Evolutionary conservation across 1,140 invertebrate species (phyloP), one percentile per base, ranked within the genome.

Genomic region (Archivesica marissinica): DNA sequence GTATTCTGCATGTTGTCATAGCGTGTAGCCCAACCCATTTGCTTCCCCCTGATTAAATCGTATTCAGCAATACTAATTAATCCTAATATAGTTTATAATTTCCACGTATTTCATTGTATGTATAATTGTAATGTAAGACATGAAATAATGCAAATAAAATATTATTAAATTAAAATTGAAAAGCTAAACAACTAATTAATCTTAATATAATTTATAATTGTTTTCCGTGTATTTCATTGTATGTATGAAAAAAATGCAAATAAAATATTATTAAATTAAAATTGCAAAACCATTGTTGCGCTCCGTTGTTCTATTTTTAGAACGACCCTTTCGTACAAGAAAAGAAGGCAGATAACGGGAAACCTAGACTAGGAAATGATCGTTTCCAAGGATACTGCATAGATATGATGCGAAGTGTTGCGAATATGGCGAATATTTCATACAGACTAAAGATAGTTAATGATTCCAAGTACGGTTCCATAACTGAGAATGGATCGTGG

Each of bases 381-480:
- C 94, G 95, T 54, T 98, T 96, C 91, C 97, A 99, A 92, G 93
- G 93, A 0, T 94, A 92, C 84, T 93, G 92, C 82, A 88, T 90
- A 3, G 93, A 94, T 74, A 86, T 94, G 66, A 77, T 90, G 11
- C 77, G 89, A 52, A 79, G 86, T 54, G 59, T 91, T 39, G 78
- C 87, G 15, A 50, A 89, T n/a, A 56, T 84, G 75, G 47, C 61
- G 13, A 75, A 81, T 7, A 99, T 99, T 94, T 97, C 98, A 86
- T 99, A 99, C 93, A 95, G 95, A 56, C 97, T 99, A 64, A 95
- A 96, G 76, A 94, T 99, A 35, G 98, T 99, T 0, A 97, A 97
- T 0, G 98, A 99, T 94, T 68, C 64, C 2, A 97, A 98, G 95
- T 99, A 99, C 91, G 99, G 99, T 0, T 97, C 54, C 11, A 41